A percentile compares a stretch with the other conserved stretches of the same genome.
phyloP scores from a whole-genome alignment of 2,113 vertebrate species.

The Myodes glareolus region DNA sequence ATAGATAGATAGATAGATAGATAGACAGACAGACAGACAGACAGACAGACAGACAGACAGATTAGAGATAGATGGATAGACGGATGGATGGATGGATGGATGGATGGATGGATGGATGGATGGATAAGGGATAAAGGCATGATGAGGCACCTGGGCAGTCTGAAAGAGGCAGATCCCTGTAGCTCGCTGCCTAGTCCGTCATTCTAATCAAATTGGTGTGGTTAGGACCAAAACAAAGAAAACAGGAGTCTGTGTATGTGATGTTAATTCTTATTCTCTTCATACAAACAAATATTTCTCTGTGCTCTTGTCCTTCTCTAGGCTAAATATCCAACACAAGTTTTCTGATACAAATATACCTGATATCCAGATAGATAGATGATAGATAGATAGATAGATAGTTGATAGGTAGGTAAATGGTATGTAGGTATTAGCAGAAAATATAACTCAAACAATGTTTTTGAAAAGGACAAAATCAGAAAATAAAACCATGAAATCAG shows the following conservation, averaged over 20 bases:
- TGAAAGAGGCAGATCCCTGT: neutral
- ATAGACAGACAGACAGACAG: too few species aligned
- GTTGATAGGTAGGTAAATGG: neutral
- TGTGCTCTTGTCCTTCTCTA: neutral
- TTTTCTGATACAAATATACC: neutral
- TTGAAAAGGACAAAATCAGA: neutral
- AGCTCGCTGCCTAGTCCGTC: neutral
- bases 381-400: neutral
- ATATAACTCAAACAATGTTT: neutral
- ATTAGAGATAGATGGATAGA: too few species aligned
- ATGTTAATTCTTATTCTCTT: neutral
- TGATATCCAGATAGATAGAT: neutral
- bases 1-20: too few species aligned
- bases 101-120: too few species aligned
- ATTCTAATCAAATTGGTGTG: neutral
- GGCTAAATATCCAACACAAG: neutral
- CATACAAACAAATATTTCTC: neutral
- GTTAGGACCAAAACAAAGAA: neutral
- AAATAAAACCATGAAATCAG: neutral
- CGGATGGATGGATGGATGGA: too few species aligned
- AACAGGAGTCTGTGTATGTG: neutral
- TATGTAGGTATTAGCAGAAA: neutral
- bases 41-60: too few species aligned
- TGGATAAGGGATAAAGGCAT: neutral
- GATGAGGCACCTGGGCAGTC: neutral